Evolutionary conservation across 2,888 invertebrate species (phyloP).

Genomic region (Griposia aprilina): DNA sequence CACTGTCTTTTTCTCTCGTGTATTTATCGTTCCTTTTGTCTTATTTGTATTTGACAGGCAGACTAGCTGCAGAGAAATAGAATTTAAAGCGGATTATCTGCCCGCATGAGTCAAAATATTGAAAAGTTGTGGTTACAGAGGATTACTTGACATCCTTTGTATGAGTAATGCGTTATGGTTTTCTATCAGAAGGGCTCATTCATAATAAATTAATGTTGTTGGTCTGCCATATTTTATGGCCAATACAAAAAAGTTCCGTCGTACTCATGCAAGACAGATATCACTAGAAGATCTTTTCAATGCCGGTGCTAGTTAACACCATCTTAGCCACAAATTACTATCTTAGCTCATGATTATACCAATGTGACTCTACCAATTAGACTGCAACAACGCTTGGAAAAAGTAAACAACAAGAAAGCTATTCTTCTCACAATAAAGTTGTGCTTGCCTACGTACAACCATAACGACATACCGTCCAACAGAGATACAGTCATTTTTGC

Average conservation of each 20-base stretch:
- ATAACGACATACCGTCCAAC: slow-evolving; percentile 45
- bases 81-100: slow-evolving; percentile 55
- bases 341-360: not conserved
- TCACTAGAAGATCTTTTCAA: not conserved
- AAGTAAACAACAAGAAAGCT: not conserved
- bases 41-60: slow-evolving; percentile 47
- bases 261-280: not conserved
- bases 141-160: slow-evolving; percentile 45
- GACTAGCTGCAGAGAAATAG: slow-evolving; percentile 39
- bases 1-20: slow-evolving; percentile 76
- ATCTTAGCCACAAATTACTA: not conserved
- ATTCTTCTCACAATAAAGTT: slow-evolving; percentile 17
- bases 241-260: not conserved
- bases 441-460: slow-evolving; percentile 26
- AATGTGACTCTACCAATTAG: not conserved
- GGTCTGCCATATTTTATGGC: not conserved
- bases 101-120: slow-evolving; percentile 61
- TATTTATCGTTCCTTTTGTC: slow-evolving; percentile 61
- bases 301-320: not conserved
- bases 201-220: not conserved
- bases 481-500: slow-evolving; percentile 58
- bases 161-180: slow-evolving; percentile 16
- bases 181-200: not conserved
- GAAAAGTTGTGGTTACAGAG: slow-evolving; percentile 31
- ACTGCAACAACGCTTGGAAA: not conserved